Base-by-base conservation (phyloP, 2,113 vertebrate genomes). In the Bagarius yarrelli region DNA sequence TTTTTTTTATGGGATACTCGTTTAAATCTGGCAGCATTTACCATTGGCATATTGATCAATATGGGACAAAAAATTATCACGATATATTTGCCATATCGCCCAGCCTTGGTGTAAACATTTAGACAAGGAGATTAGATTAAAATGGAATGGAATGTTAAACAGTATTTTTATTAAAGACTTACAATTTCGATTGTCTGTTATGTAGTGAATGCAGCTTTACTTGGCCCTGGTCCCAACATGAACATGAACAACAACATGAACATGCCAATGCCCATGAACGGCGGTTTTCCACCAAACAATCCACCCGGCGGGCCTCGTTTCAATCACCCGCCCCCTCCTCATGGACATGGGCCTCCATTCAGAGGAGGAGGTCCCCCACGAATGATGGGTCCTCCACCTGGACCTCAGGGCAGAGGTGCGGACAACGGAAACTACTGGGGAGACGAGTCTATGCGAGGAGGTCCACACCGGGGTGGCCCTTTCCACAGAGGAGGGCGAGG, bases 361-460 rank as follows among this genome's bases (percentile, higher is more conserved):
- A 19, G 81, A 0, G 86, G 91, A 0, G 88, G 94, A 59, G 93
- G 92, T 32, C 95, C 94, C 30, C 95, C 94, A 0, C 93, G 95
- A 64, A 96, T 97, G 89, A 93, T 98, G 91, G 96, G 96, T 0
- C 95, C 95, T 0, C 96, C 95, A 0, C 94, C 95, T 0, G 93
- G 93, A 0, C 93, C 92, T 15, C 94, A 94, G 73, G 90, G 91
- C 34, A 80, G 90, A 0, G 87, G 88, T 30, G 92, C 90, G 8
- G 92, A 93, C 50, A 90, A 91, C 1, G 93, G 94, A 16, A 95
- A 94, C 81, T 97, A 96, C 89, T 97, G 96, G 96, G 95, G 95
- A 0, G 95, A 95, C 0, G 94, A 95, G 8, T 93, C 94, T 34
- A 95, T 96, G 93, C 91, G 96, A 52, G 96, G 96, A 2, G 94